Evolutionary conservation across 2,797 vertebrate species (phyloP), one percentile per base, ranked within the genome.

Genomic region (Enteromius mattozi): DNA sequence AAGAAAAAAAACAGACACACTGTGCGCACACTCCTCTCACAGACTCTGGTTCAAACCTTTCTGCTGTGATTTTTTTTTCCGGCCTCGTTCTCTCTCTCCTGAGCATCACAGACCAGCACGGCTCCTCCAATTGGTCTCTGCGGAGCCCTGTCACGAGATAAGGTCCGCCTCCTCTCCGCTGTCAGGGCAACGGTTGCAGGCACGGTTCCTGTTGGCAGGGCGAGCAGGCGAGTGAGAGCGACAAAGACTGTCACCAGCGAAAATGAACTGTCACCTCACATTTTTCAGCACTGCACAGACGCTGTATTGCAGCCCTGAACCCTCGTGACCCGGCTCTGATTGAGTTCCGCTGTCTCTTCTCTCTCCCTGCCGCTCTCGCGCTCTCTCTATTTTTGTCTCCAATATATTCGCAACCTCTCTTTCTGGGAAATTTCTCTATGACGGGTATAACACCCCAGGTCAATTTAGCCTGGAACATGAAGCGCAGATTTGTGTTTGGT

Each of bases 261-360:
- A 95, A 96, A 96, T 95, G 96, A 96, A 96, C 96, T 96, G 96
- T 96, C 96, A 94, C 96, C 95, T 89, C 86, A 87, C 85, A 90
- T 90, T 87, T 90, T 88, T 90, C 89, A 90, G 87, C 87, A 88
- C 80, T 51, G 80, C 85, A 87, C 82, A 76, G 75, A 87, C 63
- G 88, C 87, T 95, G 95, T 94, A 96, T 95, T 95, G 95, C 93
- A 81, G 93, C 94, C 94, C 95, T 96, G 95, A 96, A 96, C 96
- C 93, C 92, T 86, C 90, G 92, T 93, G 94, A 95, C 96, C 95
- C 88, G 84, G 91, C 93, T 93, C 95, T 96, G 96, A 96, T 96
- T 96, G 96, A 96, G 96, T 96, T 96, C 95, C 93, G 94, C 94
- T 93, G 94, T 95, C 95, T 95, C 90, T 91, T 94, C 93, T 91